Evolutionary conservation across 2,113 vertebrate species (phyloP).

Genomic region (Xenopus laevis): DNA sequence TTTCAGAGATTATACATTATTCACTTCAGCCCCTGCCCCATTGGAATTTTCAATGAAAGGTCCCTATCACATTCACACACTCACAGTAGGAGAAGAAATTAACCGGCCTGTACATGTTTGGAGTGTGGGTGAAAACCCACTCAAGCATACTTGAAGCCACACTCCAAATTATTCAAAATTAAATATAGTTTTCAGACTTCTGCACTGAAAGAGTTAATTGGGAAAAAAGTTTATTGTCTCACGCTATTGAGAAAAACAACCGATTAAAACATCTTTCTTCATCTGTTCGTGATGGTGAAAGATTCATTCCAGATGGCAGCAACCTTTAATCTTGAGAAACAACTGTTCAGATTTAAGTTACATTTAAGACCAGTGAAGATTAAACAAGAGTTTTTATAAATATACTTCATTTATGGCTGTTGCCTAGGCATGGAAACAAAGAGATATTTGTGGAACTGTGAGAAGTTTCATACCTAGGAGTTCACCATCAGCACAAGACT

Average conservation of each 20-base stretch:
- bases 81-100: no score
- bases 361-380: constrained; percentile 29
- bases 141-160: no score
- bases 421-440: constrained; percentile 14
- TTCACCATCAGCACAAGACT: neutral
- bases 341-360: constrained; percentile 14
- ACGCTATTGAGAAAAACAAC: neutral
- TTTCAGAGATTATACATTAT: no score
- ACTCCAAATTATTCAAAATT: no score
- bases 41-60: no score
- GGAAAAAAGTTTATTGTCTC: fast-evolving
- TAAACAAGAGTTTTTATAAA: constrained; percentile 34
- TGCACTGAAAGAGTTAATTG: constrained; percentile 45
- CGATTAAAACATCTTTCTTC: constrained; percentile 10
- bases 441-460: neutral
- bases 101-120: no score
- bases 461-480: neutral
- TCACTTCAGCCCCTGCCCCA: no score
- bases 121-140: no score
- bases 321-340: constrained; percentile 48
- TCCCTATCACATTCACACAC: no score
- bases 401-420: constrained; percentile 2
- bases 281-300: constrained; percentile 31
- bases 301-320: constrained; percentile 21
- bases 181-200: no score